Evolutionary conservation across 2,888 invertebrate species (phyloP).

Genomic region (Chironomus riparius): DNA sequence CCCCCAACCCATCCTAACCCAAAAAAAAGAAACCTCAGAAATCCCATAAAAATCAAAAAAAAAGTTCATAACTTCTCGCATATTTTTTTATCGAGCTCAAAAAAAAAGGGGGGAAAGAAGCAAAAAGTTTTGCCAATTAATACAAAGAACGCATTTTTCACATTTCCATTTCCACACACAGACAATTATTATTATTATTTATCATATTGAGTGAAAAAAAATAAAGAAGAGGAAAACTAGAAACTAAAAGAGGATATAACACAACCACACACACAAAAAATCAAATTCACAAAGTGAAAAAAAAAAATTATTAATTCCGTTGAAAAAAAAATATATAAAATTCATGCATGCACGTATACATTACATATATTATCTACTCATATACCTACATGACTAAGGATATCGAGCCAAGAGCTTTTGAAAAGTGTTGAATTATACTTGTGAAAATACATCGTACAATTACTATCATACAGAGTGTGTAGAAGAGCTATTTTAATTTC

Average conservation of each 20-base stretch:
- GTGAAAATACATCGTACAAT: constrained; percentile 23
- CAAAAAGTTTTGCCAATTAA: too few species aligned
- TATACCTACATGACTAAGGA: not conserved
- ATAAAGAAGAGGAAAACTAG: not conserved
- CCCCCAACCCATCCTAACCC: too few species aligned
- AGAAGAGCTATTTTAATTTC: constrained; percentile 25
- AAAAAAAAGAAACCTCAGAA: too few species aligned
- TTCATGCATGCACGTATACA: constrained; percentile 1
- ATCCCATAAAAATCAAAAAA: too few species aligned
- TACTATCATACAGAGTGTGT: constrained; percentile 9
- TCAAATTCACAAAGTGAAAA: not conserved
- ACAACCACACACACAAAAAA: constrained; percentile 14
- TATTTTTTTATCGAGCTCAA: too few species aligned
- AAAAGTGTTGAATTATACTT: constrained; percentile 27
- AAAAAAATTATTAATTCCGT: not conserved
- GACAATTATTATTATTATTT: not conserved
- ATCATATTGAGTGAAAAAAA: not conserved
- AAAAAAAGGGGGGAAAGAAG: too few species aligned
- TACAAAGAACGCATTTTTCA: too few species aligned
- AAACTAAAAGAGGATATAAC: constrained; percentile 20
- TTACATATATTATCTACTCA: too few species aligned
- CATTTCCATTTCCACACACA: too few species aligned
- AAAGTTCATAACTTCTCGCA: too few species aligned
- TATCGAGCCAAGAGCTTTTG: constrained; percentile 24
- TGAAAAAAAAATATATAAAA: not conserved